Percentiles rank a stretch among this genome's conserved stretches.
phyloP scores from a whole-genome alignment of 2,113 vertebrate genomes.

The Albula goreensis region DNA sequence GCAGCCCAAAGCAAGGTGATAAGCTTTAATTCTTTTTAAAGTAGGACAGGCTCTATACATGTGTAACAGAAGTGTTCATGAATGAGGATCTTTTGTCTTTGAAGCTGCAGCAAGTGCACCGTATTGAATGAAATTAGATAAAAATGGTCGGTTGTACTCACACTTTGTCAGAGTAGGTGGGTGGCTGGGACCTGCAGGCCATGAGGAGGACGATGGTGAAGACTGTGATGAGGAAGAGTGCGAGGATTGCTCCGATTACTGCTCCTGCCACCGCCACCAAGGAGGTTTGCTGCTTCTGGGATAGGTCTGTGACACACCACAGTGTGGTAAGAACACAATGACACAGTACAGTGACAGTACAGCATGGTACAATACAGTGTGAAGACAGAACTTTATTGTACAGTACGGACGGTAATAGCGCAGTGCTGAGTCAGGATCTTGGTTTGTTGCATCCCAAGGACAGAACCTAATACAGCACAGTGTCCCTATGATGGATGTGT shows the following conservation, averaged over 20 bases:
- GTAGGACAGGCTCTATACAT: too few relatives aligned
- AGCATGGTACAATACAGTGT: background rate
- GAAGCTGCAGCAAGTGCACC: too few relatives aligned
- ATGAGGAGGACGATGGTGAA: slow-evolving; percentile 86
- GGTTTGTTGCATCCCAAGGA: too few relatives aligned
- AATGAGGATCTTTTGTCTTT: too few relatives aligned
- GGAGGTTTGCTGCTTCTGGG: slow-evolving; percentile 76
- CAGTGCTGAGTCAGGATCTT: background rate
- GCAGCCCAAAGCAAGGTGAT: too few relatives aligned
- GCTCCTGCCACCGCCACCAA: slow-evolving; percentile 86
- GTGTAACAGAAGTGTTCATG: too few relatives aligned
- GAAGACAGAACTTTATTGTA: background rate
- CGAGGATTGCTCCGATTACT: slow-evolving; percentile 88
- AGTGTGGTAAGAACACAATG: slow-evolving; percentile 17
- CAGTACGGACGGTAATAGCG: background rate
- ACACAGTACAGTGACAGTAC: background rate
- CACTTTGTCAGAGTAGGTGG: slow-evolving; percentile 69
- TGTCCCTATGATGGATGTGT: too few relatives aligned
- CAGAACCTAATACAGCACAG: background rate
- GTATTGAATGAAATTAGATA: too few relatives aligned
- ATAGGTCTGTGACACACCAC: slow-evolving; percentile 62
- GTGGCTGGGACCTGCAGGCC: slow-evolving; percentile 68
- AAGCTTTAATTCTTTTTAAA: too few relatives aligned
- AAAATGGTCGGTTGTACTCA: slow-evolving; percentile 51
- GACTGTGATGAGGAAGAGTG: slow-evolving; percentile 85